Evolutionary conservation across 2,888 invertebrate species (phyloP), one percentile per base, ranked within the genome.

Genomic region (Andrena chrysosceles): DNA sequence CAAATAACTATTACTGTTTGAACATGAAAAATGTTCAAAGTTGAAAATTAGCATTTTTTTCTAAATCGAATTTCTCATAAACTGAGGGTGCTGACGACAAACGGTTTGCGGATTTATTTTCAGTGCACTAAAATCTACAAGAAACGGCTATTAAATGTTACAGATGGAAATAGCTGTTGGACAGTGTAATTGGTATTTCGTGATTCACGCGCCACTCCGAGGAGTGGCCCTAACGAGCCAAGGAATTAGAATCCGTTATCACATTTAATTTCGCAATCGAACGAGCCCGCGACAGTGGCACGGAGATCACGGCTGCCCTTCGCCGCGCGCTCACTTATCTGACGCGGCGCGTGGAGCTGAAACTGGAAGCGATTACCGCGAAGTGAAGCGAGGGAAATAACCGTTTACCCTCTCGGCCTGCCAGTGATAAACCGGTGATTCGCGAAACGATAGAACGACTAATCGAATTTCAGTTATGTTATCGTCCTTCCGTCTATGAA

Each of bases 401-500:
- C 83, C 73, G 71, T 79, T 81, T 73, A 88, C 75, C 73, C 85
- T 77, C 78, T 74, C 78, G 77, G 62, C 64, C 74, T 42, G 78
- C 69, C 80, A 71, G 70, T 77, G 83, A 86, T 89, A 85, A 89
- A 89, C 84, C 76, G 87, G 67, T 81, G 89, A 89, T 89, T 90
- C 87, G 86, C 85, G 74, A 85, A 90, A 90, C 90, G 89, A 89
- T 87, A 87, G 84, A 81, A 87, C 89, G 85, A 91, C 90, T 90
- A 90, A 91, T 89, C 86, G 89, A 91, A 90, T 91, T 85, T 84
- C 85, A 76, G 89, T 87, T 89, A 89, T 78, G 81, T 78, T 81
- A 67, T 77, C 78, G 75, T 69, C 71, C 16, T 78, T 69, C 67
- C 68, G 70, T 72, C 69, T 80, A 73, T 77, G 78, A 82, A 77